Conservation (phyloP, 1,140 invertebrate genomes). For the Aradophagus sp. region DNA sequence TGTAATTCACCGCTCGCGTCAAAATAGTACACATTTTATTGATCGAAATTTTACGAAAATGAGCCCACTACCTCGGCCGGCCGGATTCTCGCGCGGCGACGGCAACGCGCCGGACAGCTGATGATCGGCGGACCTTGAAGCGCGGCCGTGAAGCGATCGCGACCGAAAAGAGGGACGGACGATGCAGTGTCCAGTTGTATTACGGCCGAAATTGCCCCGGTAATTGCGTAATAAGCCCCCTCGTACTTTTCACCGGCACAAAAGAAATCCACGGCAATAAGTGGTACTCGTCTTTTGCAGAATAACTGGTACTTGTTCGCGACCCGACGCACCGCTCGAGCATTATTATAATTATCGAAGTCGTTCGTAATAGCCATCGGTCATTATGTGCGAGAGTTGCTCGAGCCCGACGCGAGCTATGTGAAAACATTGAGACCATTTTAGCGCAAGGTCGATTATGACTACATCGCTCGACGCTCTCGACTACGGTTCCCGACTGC, state of each 20-base stretch:
- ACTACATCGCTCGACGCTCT: slow-evolving; percentile 59
- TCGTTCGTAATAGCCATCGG: slow-evolving; percentile 61
- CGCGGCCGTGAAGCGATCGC: slow-evolving; percentile 42
- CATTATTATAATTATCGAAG: slow-evolving; percentile 72
- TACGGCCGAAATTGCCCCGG: slow-evolving; percentile 66
- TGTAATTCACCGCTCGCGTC: no score
- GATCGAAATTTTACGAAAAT: no score
- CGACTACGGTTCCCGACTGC: slow-evolving; percentile 32
- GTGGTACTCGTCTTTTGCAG: slow-evolving; percentile 61
- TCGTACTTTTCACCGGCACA: slow-evolving; percentile 50
- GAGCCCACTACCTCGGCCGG: no score
- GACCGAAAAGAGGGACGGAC: slow-evolving; percentile 30
- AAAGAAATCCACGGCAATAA: slow-evolving; percentile 65
- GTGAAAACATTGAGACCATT: slow-evolving; percentile 66
- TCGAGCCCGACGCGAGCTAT: slow-evolving; percentile 52
- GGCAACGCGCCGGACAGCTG: no score
- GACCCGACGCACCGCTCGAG: slow-evolving; percentile 48
- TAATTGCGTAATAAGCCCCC: slow-evolving; percentile 72
- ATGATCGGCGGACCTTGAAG: slow-evolving; percentile 44
- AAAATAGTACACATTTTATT: no score
- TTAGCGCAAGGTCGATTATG: slow-evolving; percentile 62
- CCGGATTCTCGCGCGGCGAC: no score
- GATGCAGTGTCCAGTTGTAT: slow-evolving; percentile 57
- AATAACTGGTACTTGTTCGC: slow-evolving; percentile 56
- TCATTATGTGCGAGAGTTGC: slow-evolving; percentile 58